A percentile compares a stretch with the other conserved stretches of the same genome.
Conservation (phyloP, 2,113 vertebrate species). For the Australoheros scitulus region DNA sequence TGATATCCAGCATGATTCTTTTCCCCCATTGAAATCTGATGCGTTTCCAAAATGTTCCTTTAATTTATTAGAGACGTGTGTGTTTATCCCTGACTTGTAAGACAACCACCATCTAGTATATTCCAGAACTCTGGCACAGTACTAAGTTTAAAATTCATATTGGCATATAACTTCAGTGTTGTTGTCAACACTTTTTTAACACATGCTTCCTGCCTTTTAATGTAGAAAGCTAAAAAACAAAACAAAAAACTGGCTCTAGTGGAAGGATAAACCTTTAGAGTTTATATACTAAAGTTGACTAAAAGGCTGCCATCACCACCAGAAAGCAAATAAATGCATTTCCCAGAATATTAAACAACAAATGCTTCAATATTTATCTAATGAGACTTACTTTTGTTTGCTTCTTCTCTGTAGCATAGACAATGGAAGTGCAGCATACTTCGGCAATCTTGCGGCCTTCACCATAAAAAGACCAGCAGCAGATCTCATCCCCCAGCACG, state of each 20-base stretch:
- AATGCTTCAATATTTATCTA: neutral
- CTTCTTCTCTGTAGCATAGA: constrained; percentile 98
- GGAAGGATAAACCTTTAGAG: neutral
- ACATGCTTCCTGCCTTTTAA: neutral
- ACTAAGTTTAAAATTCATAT: neutral
- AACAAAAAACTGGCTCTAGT: neutral
- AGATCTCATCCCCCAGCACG: constrained; percentile 96
- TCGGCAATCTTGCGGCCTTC: constrained; percentile 97
- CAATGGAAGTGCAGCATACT: constrained; percentile 99
- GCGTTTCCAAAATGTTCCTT: no score
- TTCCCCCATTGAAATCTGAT: no score
- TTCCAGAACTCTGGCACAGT: neutral
- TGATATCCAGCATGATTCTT: no score
- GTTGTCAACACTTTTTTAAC: neutral
- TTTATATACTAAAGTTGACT: neutral
- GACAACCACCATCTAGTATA: neutral
- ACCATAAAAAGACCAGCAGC: constrained; percentile 99
- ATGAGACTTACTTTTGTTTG: constrained; percentile 90
- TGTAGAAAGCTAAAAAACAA: neutral
- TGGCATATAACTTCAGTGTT: neutral
- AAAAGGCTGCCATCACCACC: neutral
- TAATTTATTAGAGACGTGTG: no score
- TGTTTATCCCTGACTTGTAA: neutral
- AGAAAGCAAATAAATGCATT: neutral
- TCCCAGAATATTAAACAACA: neutral